Evolutionary conservation across 37 sponge, comb jelly and placozoan genomes (phyloP).

Genomic region (Cliona cf. orientalis): DNA sequence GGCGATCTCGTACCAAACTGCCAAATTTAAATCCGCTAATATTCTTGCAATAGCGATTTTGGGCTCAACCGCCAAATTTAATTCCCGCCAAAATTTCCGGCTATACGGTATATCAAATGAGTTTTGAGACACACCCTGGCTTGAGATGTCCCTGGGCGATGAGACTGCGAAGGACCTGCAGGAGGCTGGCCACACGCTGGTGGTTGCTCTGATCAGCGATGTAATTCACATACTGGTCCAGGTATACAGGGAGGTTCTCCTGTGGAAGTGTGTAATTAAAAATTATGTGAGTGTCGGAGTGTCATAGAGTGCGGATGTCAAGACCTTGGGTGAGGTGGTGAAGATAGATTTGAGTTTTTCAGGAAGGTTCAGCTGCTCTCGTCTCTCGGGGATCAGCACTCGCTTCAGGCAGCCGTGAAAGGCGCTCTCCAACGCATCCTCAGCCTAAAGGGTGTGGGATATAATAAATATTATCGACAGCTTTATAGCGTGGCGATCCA

Average conservation of each 20-base stretch:
- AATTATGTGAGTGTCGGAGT: neutral
- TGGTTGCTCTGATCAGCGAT: conserved; percentile 44
- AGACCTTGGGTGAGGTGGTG: conserved; percentile 33
- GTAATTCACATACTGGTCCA: conserved; percentile 48
- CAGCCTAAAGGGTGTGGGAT: neutral
- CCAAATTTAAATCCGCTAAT: too few relatives aligned
- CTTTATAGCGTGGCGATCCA: neutral
- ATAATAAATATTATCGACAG: neutral
- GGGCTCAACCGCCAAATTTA: too few relatives aligned
- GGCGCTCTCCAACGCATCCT: conserved; percentile 38
- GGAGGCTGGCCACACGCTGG: conserved; percentile 24
- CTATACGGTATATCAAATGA: neutral
- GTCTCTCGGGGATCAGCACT: conserved; percentile 56
- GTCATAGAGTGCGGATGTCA: neutral
- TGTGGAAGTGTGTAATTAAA: neutral
- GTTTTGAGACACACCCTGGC: too few relatives aligned
- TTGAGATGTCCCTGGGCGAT: conserved; percentile 12
- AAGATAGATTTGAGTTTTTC: conserved; percentile 55
- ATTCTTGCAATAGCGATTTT: too few relatives aligned
- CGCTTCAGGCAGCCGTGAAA: conserved; percentile 62
- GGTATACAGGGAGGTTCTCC: conserved; percentile 15
- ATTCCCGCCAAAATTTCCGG: neutral
- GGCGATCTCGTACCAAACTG: too few relatives aligned
- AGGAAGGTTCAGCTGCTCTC: conserved; percentile 4
- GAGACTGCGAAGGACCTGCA: conserved; percentile 2